phyloP scores from a whole-genome alignment of 2,888 invertebrate species.

The Deilephila porcellus region DNA sequence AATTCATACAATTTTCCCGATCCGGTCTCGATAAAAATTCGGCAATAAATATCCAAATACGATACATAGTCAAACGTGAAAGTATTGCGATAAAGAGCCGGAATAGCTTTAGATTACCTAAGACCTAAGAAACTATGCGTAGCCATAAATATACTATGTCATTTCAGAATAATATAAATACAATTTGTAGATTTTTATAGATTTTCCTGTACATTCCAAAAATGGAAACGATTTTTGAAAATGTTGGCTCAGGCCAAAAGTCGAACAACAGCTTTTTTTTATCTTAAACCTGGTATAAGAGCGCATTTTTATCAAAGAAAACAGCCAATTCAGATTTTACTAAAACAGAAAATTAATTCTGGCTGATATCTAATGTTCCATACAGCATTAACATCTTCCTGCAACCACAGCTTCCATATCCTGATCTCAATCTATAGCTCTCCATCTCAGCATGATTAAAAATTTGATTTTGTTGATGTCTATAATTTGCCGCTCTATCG shows the following conservation, averaged over 20 bases:
- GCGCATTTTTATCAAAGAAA: too few relatives aligned
- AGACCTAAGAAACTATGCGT: background rate
- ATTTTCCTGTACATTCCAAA: background rate
- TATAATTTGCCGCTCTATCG: background rate
- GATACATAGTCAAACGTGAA: background rate
- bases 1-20: background rate
- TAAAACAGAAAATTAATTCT: too few relatives aligned
- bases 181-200: background rate
- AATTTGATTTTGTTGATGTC: background rate
- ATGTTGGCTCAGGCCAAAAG: background rate
- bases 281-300: too few relatives aligned
- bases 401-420: too few relatives aligned
- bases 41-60: too few relatives aligned
- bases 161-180: background rate
- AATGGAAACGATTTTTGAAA: background rate
- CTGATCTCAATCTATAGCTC: too few relatives aligned
- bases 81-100: slow-evolving; percentile 3
- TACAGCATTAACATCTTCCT: too few relatives aligned
- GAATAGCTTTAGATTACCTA: background rate
- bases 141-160: background rate
- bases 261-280: too few relatives aligned
- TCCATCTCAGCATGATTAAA: too few relatives aligned
- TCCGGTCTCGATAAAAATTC: too few relatives aligned
- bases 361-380: too few relatives aligned
- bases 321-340: too few relatives aligned